These are phyloP conservation scores for Drosophila paramelanica DNA, from an alignment of 2,888 invertebrate genomes.

Conservation along the genomic window DNA sequence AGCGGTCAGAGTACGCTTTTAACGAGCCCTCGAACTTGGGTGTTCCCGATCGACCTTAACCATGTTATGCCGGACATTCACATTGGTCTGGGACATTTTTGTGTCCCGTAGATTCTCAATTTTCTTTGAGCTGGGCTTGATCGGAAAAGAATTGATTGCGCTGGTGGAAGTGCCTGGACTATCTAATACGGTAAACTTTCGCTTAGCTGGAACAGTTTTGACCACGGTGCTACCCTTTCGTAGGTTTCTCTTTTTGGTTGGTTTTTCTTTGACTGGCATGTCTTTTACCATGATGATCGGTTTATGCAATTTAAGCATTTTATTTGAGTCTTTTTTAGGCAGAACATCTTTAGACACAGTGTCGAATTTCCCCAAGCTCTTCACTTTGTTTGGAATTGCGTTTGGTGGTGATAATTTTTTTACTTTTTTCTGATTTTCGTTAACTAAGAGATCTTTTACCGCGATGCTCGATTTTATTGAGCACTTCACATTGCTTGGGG, in stretches of 20 bases:
- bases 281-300: background rate
- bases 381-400: background rate
- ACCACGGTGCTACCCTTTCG: background rate
- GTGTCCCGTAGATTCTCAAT: background rate
- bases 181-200: background rate
- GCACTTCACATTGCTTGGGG: too few relatives aligned
- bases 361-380: background rate
- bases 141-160: background rate
- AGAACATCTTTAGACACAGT: background rate
- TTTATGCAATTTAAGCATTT: too few relatives aligned
- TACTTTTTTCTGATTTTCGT: background rate
- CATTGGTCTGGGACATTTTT: background rate
- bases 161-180: background rate
- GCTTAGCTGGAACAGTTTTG: background rate
- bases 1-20: background rate
- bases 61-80: constrained; percentile 28
- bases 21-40: background rate
- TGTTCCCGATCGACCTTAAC: background rate
- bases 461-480: too few relatives aligned
- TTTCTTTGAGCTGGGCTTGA: background rate
- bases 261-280: background rate
- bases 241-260: background rate
- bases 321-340: background rate
- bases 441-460: background rate
- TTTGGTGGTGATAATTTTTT: background rate